Conservation (phyloP, 2,113 vertebrate genomes). For the Phyllostomus hastatus region DNA sequence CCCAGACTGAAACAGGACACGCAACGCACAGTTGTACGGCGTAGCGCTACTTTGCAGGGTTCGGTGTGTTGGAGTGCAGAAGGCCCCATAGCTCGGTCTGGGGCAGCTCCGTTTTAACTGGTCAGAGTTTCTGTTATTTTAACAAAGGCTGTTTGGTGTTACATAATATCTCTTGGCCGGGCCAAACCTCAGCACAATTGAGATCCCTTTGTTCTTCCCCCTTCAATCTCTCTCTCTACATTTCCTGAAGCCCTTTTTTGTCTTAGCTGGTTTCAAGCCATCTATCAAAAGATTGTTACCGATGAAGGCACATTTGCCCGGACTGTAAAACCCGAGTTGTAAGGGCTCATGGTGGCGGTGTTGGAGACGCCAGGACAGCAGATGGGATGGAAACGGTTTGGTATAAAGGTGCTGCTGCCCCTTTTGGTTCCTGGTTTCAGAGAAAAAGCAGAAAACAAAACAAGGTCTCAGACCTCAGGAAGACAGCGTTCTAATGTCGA, state of each 20-base stretch:
- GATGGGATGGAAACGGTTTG: neutral
- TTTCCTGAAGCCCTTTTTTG: constrained; percentile 18
- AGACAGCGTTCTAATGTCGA: neutral
- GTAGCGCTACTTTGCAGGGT: neutral
- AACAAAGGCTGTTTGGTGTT: constrained; percentile 11
- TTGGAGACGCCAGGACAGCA: neutral
- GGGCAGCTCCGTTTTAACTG: neutral
- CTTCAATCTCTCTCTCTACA: neutral
- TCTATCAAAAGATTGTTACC: neutral
- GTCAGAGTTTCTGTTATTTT: constrained; percentile 43
- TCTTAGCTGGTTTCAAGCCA: constrained; percentile 29
- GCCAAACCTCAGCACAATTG: constrained; percentile 27
- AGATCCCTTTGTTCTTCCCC: constrained; percentile 32
- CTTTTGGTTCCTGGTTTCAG: neutral
- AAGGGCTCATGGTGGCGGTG: neutral
- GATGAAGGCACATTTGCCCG: neutral
- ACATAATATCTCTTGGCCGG: neutral
- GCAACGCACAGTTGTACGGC: fast-evolving
- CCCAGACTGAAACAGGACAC: neutral
- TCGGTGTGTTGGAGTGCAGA: neutral
- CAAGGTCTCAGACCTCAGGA: neutral
- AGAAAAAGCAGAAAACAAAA: neutral
- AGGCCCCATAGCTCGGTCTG: neutral
- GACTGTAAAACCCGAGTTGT: neutral
- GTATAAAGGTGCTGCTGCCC: neutral